Base-by-base conservation (phyloP, 2,888 invertebrate species). In the Schizotus pectinicornis region DNA sequence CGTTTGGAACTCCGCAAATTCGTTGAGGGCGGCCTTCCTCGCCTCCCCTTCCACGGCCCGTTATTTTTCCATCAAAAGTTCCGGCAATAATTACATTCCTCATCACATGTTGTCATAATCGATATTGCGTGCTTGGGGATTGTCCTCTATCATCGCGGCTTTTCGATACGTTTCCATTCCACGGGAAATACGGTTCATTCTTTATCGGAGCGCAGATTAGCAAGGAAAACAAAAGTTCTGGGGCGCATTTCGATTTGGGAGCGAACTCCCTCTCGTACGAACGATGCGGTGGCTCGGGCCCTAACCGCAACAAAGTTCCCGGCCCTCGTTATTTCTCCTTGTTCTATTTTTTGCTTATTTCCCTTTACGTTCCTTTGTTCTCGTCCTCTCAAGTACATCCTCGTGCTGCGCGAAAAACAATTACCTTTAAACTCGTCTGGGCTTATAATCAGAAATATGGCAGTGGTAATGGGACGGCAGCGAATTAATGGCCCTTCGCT, bases 301-400 rank as follows among this genome's bases (percentile, higher is more conserved):
- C 55, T 35, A 48, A 58, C 58, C 56, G 51, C 58, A 61, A 58
- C 58, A 58, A 61, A 49, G 50, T 52, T 62, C 38, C 30, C 45
- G 46, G 59, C 62, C 62, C 59, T 59, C 59, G 62, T 62, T 59
- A 62, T 59, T 59, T 52, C 59, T 52, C 48, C 42, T 36, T 54
- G 53, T 50, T 52, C 53, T 33, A 42, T 62, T 62, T 62, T 59
- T 41, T 37, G 56, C 56, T 46, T 56, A 56, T 61, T 52, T 58
- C 61, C 47, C 55, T 58, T 58, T 59, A 59, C 53, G 39, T 55
- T 52, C 61, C 62, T 62, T 59, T 62, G 62, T 59, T 59, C 62
- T 59, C 45, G 42, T 35, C 38, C 53, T 46, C 33, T 38, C 53
- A 55, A 52, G 43, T 55, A 52, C 48, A 32, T 56, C 36, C 43